Conservation (phyloP, 2,113 vertebrate species). For the Phainopepla nitens region DNA sequence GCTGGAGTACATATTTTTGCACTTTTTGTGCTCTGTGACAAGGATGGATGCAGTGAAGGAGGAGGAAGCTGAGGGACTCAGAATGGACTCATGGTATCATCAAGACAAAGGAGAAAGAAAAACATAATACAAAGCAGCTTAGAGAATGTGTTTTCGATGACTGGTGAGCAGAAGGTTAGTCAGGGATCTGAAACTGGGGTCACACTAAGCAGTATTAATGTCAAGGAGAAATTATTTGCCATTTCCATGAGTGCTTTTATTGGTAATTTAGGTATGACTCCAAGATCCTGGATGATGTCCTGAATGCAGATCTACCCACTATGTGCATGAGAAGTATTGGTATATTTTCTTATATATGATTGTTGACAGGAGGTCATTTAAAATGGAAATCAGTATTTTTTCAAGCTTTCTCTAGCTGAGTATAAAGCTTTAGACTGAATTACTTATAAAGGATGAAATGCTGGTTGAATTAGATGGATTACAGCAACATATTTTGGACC, state of each 20-base stretch:
- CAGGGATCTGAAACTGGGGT: background rate
- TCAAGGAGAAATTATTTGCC: background rate
- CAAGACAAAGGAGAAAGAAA: background rate
- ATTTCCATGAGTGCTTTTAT: background rate
- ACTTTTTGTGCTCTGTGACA: background rate
- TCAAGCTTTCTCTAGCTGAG: background rate
- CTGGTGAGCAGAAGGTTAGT: background rate
- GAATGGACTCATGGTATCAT: background rate
- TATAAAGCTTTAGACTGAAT: background rate
- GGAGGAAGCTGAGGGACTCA: background rate
- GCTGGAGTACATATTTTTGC: background rate
- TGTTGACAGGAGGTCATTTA: background rate
- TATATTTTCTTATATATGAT: background rate
- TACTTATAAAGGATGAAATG: background rate
- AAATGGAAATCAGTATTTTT: background rate
- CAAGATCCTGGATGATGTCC: background rate
- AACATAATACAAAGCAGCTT: background rate
- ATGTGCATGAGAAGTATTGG: background rate
- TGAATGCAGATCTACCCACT: background rate
- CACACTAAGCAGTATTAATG: background rate
- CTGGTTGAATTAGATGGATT: slow-evolving; percentile 14
- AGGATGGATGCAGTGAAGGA: background rate
- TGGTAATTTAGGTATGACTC: background rate
- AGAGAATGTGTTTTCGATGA: background rate
- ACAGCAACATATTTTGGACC: background rate